Evolutionary conservation across 2,888 invertebrate genomes (phyloP).

Genomic region (Lamellibrachia columna): DNA sequence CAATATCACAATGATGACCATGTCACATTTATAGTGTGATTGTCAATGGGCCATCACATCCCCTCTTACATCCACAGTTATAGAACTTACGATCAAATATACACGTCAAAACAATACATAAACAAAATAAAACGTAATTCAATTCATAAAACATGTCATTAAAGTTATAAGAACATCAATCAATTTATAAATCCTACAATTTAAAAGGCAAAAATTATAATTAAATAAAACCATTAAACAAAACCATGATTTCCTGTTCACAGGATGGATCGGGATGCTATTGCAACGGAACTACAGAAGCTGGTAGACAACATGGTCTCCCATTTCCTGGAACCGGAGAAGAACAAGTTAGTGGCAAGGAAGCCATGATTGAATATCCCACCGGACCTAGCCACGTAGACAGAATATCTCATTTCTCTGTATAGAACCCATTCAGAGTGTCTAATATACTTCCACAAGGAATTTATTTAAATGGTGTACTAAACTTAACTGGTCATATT

Average conservation of each 20-base stretch:
- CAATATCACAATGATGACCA: no score
- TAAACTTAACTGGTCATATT: background rate
- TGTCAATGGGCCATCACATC: no score
- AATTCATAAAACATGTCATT: no score
- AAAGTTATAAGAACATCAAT: no score
- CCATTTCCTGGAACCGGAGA: constrained; percentile 82
- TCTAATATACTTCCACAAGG: background rate
- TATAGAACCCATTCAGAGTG: background rate
- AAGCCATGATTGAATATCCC: constrained; percentile 14
- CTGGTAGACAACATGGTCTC: constrained; percentile 82
- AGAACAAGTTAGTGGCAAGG: constrained; percentile 71
- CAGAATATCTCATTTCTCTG: background rate
- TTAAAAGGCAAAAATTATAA: background rate
- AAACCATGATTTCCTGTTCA: constrained; percentile 52
- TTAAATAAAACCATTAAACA: background rate
- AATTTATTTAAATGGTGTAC: background rate
- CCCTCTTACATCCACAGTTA: no score
- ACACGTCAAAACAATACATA: no score
- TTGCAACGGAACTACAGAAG: constrained; percentile 73
- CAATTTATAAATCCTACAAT: no score
- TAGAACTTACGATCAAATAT: no score
- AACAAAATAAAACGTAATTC: no score
- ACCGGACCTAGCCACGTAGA: background rate
- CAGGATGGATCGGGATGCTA: constrained; percentile 75
- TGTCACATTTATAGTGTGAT: no score